Percentiles rank a stretch among this genome's conserved stretches.
phyloP scores from a whole-genome alignment of 2,888 invertebrate species.

The Drosophila histrio region DNA sequence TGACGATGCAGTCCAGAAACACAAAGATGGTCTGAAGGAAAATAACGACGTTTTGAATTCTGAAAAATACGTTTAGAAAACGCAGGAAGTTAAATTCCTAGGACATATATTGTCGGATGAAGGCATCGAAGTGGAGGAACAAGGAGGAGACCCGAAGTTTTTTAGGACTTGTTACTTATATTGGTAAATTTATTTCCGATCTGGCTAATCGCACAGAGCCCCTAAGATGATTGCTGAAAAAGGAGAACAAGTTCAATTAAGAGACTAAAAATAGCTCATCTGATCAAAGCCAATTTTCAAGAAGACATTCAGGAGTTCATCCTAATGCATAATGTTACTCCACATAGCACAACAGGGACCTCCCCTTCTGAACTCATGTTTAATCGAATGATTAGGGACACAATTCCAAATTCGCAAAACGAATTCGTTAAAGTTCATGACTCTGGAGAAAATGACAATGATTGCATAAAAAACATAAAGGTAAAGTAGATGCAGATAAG shows the following conservation, averaged over 20 bases:
- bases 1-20: constrained; percentile 1
- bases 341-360: too few species aligned
- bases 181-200: neutral
- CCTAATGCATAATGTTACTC: too few species aligned
- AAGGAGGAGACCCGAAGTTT: too few species aligned
- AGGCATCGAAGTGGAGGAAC: too few species aligned
- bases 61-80: too few species aligned
- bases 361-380: too few species aligned
- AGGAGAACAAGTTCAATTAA: neutral
- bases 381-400: neutral
- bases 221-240: neutral
- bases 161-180: neutral
- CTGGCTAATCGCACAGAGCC: too few species aligned
- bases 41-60: neutral
- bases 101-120: too few species aligned
- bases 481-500: neutral
- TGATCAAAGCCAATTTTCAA: neutral
- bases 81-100: too few species aligned
- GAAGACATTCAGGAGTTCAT: neutral
- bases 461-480: neutral
- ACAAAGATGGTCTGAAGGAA: neutral
- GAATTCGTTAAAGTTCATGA: neutral
- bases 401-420: neutral
- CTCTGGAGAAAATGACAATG: neutral
- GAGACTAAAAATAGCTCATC: neutral